Base-by-base conservation (phyloP, 30 jellyfish, hydroid and myxozoan genomes). In the Pelagia noctiluca region DNA sequence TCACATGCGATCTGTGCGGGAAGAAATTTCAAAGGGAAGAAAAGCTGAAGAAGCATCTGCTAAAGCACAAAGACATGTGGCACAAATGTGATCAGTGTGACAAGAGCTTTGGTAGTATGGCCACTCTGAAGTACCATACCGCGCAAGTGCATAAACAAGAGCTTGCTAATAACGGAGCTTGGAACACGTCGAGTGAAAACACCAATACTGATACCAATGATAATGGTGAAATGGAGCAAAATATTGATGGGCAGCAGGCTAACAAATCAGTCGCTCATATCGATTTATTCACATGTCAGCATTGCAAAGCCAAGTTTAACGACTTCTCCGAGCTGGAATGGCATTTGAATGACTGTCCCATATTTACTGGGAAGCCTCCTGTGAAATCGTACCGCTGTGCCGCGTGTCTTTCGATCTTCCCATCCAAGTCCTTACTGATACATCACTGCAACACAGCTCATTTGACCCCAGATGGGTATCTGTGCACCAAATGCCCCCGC, bases 401-500 rank as follows among this genome's bases (percentile, higher is more conserved):
- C 13, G 96, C 83, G 47, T 92, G 98, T 57, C 88, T 66, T 22
- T 89, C 94, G 10, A 74, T 73, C 82, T 86, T 92, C 54, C 75
- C 95, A 36, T 22, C 88, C 37, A 83, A 92, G 60, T 65, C 78
- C 24, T 73, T 42, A 52, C 89, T 86, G n/a, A 78, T 78, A 26
- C 47, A 65, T 61, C 98, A 92, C 35, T 85, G 68, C 70, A 80
- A 85, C 75, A 35, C 78, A 7, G 67, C 53, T 57, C 98, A 92
- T 33, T 63, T 46, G 12, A 70, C 95, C 19, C 72, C 85, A 1
- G 89, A 92, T 29, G 98, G 98, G 5, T 92, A 78, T 46, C 50
- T 85, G 50, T 92, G 98, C 89, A 65, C 92, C 35, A 86, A 85
- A 66, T 92, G 98, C 78, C 93, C 95, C 1, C 86, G 89, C 62